Conservation (phyloP, 2,797 vertebrate species). For the Meda fulgida region DNA sequence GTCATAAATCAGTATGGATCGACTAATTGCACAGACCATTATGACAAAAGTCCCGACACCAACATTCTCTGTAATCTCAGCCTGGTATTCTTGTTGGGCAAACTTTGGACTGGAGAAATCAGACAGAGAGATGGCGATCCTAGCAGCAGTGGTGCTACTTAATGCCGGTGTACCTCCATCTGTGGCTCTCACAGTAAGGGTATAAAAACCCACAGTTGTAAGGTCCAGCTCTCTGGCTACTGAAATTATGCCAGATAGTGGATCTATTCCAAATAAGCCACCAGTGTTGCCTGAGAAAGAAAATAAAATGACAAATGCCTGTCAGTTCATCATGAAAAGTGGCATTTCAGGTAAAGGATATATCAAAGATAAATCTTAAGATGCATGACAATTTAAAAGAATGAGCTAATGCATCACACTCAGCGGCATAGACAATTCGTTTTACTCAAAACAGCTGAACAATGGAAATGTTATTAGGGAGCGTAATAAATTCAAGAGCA, state of each 20-base stretch:
- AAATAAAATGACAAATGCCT: slow-evolving; percentile 29
- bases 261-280: slow-evolving; percentile 88
- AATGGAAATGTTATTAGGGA: slow-evolving; percentile 28
- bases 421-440: background rate
- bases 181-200: slow-evolving; percentile 87
- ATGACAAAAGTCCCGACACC: slow-evolving; percentile 84
- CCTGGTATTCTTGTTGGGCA: slow-evolving; percentile 86
- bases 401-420: slow-evolving; percentile 30
- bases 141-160: slow-evolving; percentile 86
- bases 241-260: slow-evolving; percentile 87
- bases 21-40: slow-evolving; percentile 85
- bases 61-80: slow-evolving; percentile 89
- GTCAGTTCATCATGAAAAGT: slow-evolving; percentile 12
- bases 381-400: slow-evolving; percentile 27
- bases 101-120: slow-evolving; percentile 92
- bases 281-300: slow-evolving; percentile 86
- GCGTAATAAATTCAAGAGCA: slow-evolving; percentile 3
- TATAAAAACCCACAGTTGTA: slow-evolving; percentile 85
- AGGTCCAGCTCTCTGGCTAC: slow-evolving; percentile 88
- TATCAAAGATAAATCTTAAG: slow-evolving; percentile 29
- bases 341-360: slow-evolving; percentile 17
- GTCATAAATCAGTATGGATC: slow-evolving; percentile 88
- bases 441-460: slow-evolving; percentile 34
- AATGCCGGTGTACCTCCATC: slow-evolving; percentile 89
- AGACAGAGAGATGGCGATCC: slow-evolving; percentile 85